phyloP scores from a whole-genome alignment of 2,797 vertebrate species.

The Urophycis tenuis region DNA sequence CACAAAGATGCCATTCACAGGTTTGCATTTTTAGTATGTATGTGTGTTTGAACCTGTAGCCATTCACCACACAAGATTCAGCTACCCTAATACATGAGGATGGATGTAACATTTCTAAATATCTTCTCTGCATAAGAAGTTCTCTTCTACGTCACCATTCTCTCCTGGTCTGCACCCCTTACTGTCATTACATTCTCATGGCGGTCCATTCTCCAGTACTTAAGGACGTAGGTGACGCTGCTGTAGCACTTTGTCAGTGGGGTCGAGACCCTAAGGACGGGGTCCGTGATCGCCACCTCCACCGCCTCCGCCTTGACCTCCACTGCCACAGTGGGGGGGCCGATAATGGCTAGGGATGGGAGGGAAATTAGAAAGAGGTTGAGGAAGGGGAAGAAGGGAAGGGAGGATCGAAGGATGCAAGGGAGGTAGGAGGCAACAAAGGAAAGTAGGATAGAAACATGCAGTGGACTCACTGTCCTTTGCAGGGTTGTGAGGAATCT shows the following conservation, averaged over 20 bases:
- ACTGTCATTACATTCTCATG: neutral
- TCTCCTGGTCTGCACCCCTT: neutral
- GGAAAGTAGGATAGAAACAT: neutral
- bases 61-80: no score
- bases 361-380: neutral
- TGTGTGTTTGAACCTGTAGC: no score
- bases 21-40: no score
- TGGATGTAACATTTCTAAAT: no score
- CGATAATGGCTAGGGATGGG: constrained; percentile 16
- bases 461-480: constrained; percentile 8
- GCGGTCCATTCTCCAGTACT: constrained; percentile 10
- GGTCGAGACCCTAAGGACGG: neutral
- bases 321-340: constrained; percentile 12
- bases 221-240: neutral
- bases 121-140: no score
- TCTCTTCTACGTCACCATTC: no score
- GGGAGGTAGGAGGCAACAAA: neutral
- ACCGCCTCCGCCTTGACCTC: constrained; percentile 1
- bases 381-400: neutral
- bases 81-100: no score
- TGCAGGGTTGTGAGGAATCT: constrained; percentile 2
- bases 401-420: neutral
- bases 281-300: constrained; percentile 19
- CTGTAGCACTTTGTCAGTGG: neutral
- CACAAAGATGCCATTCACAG: no score